Base-by-base conservation (phyloP, 2,888 invertebrate genomes). In the Spicauda simplicius region DNA sequence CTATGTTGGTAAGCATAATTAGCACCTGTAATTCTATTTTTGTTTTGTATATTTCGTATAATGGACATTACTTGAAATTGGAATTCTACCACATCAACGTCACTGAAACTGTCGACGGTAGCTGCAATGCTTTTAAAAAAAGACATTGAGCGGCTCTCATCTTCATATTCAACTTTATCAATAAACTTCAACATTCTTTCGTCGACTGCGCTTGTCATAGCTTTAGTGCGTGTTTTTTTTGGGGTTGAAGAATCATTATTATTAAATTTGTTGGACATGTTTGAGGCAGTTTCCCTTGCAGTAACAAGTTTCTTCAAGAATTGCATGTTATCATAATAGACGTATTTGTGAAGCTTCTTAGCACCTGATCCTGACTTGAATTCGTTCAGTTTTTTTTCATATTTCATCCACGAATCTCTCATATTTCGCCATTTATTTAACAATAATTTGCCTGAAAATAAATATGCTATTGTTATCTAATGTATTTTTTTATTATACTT, bases 11-110 rank as follows among this genome's bases (percentile, higher is more conserved):
- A 41, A 10, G 8, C 10, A 10, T 41, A 41, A 10, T 3, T 41
- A 41, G n/a, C 10, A 41, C 10, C 2, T 41, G 6, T 3, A 41
- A 7, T 41, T 7, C 10, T 3, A 12, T 74, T 72, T 72, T 72
- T 73, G 59, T 59, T 57, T 68, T 73, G 62, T 53, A 73, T 73
- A 61, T 73, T 74, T 71, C 70, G 68, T 58, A 72, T 64, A 67
- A 71, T 70, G 67, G 60, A 69, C 64, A 75, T 61, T 65, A 75
- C 73, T 70, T 74, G 74, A 59, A 73, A 76, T 57, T 77, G 74
- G 61, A 75, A 77, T 64, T 77, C 75, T 68, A 77, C 72, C 70
- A 70, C 73, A 41, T 77, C 73, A 70, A 74, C 73, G 58, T 75
- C 74, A 58, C 70, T 74, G 45, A 75, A 74, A 64, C 67, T 70